Evolutionary conservation across 2,888 invertebrate genomes (phyloP).

Genomic region (Portevinia maculata): DNA sequence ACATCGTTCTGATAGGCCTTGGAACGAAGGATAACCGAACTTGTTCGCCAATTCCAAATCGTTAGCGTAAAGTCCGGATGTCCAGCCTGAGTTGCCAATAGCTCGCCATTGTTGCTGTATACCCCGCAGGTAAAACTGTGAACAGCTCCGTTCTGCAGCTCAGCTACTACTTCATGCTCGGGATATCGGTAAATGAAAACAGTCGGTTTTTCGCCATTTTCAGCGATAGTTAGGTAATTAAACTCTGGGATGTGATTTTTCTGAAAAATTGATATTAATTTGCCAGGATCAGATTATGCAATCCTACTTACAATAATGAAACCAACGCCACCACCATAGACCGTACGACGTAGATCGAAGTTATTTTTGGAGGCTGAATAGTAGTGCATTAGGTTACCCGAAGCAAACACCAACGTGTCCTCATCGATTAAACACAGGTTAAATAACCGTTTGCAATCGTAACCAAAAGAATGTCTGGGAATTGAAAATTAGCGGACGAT

Average conservation of each 20-base stretch:
- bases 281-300: neutral
- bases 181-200: conserved; percentile 94
- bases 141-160: conserved; percentile 90
- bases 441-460: conserved; percentile 91
- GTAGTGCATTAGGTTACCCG: conserved; percentile 92
- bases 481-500: neutral
- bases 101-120: conserved; percentile 91
- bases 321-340: conserved; percentile 92
- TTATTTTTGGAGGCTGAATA: conserved; percentile 87
- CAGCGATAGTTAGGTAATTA: conserved; percentile 91
- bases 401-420: conserved; percentile 89
- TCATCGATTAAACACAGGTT: conserved; percentile 91
- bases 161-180: conserved; percentile 88
- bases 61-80: conserved; percentile 94
- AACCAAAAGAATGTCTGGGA: conserved; percentile 92
- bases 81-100: conserved; percentile 88
- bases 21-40: conserved; percentile 89
- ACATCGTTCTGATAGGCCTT: conserved; percentile 94
- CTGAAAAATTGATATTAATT: conserved; percentile 79
- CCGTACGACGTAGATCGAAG: conserved; percentile 88
- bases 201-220: conserved; percentile 89
- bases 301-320: conserved; percentile 87
- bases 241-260: conserved; percentile 86
- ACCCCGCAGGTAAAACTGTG: conserved; percentile 88
- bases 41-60: conserved; percentile 93